A percentile compares a stretch with the other conserved stretches of the same genome.
Conservation (phyloP, 2,888 invertebrate species). For the Dicyrtoma fusca region DNA sequence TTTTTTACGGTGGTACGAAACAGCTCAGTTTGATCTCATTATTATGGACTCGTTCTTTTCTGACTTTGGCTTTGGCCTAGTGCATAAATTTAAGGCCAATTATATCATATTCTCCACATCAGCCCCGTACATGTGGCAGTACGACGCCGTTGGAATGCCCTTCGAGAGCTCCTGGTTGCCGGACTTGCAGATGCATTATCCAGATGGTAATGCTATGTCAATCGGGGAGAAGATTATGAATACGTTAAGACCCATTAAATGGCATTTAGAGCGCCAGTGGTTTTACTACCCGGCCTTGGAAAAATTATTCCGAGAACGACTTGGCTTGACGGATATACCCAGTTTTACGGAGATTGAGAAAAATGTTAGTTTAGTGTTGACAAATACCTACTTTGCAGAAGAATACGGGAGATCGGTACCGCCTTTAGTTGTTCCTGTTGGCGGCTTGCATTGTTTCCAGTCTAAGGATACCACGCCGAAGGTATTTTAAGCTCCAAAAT, state of each 20-base stretch:
- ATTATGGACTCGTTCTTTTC: conserved; percentile 44
- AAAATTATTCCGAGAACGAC: conserved; percentile 26
- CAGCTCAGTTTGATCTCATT: conserved; percentile 44
- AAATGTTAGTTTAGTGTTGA: conserved; percentile 44
- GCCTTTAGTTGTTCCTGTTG: conserved; percentile 38
- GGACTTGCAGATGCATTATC: conserved; percentile 38
- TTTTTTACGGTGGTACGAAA: conserved; percentile 35
- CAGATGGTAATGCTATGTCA: conserved; percentile 37
- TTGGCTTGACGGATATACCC: conserved; percentile 38
- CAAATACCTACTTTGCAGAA: conserved; percentile 46
- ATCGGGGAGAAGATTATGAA: conserved; percentile 38
- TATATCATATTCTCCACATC: conserved; percentile 43
- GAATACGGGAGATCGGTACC: conserved; percentile 47
- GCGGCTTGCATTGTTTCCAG: conserved; percentile 13
- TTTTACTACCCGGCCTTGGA: conserved; percentile 42
- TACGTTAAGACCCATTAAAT: conserved; percentile 41
- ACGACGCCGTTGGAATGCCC: conserved; percentile 42
- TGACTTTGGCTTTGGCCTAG: conserved; percentile 45
- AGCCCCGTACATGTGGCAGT: conserved; percentile 39
- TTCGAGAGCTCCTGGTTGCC: conserved; percentile 48
- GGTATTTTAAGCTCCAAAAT: conserved; percentile 3
- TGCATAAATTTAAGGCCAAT: conserved; percentile 43
- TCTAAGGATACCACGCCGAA: conserved; percentile 19
- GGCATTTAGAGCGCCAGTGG: conserved; percentile 31
- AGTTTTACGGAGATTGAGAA: conserved; percentile 42